Base-by-base conservation (phyloP, 1,140 invertebrate species). In the Drosophila sucinea region DNA sequence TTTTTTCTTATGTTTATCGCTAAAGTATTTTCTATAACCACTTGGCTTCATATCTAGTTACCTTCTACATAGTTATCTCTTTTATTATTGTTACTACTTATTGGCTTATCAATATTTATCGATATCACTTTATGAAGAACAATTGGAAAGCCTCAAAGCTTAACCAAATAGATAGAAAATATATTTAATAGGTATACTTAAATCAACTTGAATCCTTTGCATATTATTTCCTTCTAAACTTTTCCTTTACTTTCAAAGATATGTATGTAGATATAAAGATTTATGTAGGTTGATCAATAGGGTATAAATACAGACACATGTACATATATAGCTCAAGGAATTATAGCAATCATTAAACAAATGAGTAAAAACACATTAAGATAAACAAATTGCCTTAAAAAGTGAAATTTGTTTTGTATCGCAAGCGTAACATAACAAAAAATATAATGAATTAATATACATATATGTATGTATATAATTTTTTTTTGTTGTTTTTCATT, bases 361-460 rank as follows among this genome's bases (percentile, higher is more conserved):
- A 62, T 60, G 35, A 73, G 40, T 56, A 47, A 56, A 61, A 62
- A n/a, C 51, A 10, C 29, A 51, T 44, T 67, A 25, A 30, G 30
- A 44, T 64, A 76, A 76, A 76, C 74, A 77, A 77, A 76, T 70
- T 69, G 73, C 73, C 40, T 41, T 54, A 64, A 69, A 76, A 65
- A 74, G 57, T 70, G 17, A 60, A 77, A 77, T 69, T 76, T 64
- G 35, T 60, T 60, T 58, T 76, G 30, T 60, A 66, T 55, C 54
- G 17, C 57, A 44, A 66, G 54, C 58, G 17, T 54, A 44, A 41
- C 55, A 77, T 77, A 77, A 77, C 70, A 76, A 35, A 54, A 70
- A 70, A 60, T 41, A 41, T 60, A 35, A 40, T 40, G 58, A 76
- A 76, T 69, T 60, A 76, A 47, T 54, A 47, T 47, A 47, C 44